Conservation (phyloP, 92 coral and sea anemone species). For the Phenganax marumi region DNA sequence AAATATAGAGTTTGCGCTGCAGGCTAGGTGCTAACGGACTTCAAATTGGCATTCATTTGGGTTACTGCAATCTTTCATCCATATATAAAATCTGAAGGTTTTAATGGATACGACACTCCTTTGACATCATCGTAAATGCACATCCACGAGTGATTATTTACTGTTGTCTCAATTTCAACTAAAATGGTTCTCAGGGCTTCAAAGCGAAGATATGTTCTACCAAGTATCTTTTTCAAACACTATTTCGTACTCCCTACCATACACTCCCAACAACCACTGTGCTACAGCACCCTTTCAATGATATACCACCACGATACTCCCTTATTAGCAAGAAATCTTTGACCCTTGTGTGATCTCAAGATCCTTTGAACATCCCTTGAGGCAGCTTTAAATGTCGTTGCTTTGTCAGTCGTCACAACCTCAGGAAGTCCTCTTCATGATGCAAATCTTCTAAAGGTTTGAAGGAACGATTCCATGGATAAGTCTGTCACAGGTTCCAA, state of each 20-base stretch:
- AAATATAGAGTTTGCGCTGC: too few species aligned
- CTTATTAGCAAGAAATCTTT: constrained; percentile 7
- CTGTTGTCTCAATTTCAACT: too few species aligned
- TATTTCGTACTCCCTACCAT: constrained; percentile 13
- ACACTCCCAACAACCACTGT: constrained; percentile 35
- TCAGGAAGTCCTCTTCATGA: constrained; percentile 31
- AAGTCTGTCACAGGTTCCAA: constrained; percentile 10
- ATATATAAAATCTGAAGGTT: too few species aligned
- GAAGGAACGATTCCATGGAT: constrained; percentile 24
- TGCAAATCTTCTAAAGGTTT: constrained; percentile 36
- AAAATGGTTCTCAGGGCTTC: constrained; percentile 17
- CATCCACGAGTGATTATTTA: too few species aligned
- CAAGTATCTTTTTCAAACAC: constrained; percentile 19
- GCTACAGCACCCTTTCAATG: constrained; percentile 30
- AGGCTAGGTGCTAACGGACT: too few species aligned
- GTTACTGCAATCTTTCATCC: too few species aligned
- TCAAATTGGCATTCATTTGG: too few species aligned
- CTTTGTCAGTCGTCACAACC: constrained; percentile 5
- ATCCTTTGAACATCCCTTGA: constrained; percentile 34
- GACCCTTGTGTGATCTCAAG: neutral
- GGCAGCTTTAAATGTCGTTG: constrained; percentile 31
- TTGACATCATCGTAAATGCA: constrained; percentile 14
- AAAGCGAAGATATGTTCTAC: constrained; percentile 1
- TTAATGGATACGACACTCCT: constrained; percentile 34
- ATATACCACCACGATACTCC: constrained; percentile 19